Evolutionary conservation across 2,888 invertebrate genomes (phyloP).

Genomic region (Lutraria lutraria): DNA sequence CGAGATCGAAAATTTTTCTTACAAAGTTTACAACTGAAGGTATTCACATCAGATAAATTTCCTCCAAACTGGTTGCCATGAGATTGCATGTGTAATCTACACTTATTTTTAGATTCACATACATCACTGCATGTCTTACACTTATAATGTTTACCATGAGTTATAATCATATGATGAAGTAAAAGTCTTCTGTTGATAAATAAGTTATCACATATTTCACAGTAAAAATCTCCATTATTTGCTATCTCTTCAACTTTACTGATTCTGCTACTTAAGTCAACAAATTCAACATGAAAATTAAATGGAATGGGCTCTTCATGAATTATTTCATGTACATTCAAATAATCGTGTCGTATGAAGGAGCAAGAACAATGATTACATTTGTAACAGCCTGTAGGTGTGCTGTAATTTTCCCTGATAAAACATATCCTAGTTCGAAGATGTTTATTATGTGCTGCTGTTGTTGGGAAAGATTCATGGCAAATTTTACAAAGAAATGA

Average conservation of each 20-base stretch:
- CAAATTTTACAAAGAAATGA: conserved; percentile 25
- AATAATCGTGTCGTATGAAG: conserved; percentile 30
- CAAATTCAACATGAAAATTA: conserved; percentile 25
- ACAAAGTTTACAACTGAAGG: neutral
- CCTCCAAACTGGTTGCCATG: conserved; percentile 4
- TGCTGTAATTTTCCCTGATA: conserved; percentile 22
- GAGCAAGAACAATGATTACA: conserved; percentile 10
- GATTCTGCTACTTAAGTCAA: neutral
- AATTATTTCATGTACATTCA: conserved; percentile 26
- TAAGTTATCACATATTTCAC: conserved; percentile 16
- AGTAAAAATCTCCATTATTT: neutral
- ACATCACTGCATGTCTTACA: conserved; percentile 15
- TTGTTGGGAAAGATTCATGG: conserved; percentile 27
- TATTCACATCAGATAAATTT: neutral
- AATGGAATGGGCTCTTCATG: neutral
- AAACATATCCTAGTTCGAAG: conserved; percentile 29
- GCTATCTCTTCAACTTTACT: conserved; percentile 20
- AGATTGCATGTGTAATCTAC: conserved; percentile 3
- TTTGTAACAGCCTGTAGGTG: neutral
- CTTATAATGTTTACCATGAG: conserved; percentile 22
- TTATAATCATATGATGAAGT: conserved; percentile 34
- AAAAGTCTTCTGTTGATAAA: conserved; percentile 22
- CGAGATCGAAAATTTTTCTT: conserved; percentile 5
- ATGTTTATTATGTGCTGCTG: conserved; percentile 38
- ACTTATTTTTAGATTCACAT: conserved; percentile 23